Percentiles rank a stretch among this genome's conserved stretches.
Evolutionary conservation across 2,113 vertebrate genomes (phyloP).

Genomic region (Tachysurus fulvidraco): DNA sequence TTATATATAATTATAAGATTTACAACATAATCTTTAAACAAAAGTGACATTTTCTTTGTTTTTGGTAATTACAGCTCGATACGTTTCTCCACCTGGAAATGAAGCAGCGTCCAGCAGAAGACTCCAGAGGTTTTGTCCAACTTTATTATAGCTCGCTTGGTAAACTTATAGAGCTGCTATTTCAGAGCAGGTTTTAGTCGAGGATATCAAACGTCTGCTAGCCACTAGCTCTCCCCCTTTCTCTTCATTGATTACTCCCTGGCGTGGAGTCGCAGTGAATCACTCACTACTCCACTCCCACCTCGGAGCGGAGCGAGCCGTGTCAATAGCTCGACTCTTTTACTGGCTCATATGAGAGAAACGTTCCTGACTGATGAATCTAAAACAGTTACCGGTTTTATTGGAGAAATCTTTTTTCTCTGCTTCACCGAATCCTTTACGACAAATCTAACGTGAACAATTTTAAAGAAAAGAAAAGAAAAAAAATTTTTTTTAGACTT

Average conservation of each 20-base stretch:
- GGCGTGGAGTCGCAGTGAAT: conserved; percentile 29
- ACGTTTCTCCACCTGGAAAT: neutral
- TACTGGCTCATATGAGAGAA: neutral
- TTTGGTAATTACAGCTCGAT: conserved; percentile 8
- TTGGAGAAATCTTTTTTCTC: neutral
- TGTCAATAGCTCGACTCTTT: conserved; percentile 27
- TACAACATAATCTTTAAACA: too few relatives aligned
- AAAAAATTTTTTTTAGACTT: neutral
- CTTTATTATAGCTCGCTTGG: neutral
- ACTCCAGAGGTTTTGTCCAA: neutral
- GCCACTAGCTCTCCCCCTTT: conserved; percentile 26
- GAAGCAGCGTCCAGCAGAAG: neutral
- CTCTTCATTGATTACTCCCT: conserved; percentile 53
- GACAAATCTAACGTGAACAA: neutral
- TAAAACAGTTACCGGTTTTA: conserved; percentile 4
- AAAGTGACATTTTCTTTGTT: neutral
- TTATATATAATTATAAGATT: too few relatives aligned
- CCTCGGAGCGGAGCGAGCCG: neutral
- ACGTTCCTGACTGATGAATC: neutral
- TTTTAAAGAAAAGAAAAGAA: neutral
- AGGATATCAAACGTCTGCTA: conserved; percentile 19
- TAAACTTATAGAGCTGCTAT: conserved; percentile 13
- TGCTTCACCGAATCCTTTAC: neutral
- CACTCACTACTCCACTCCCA: conserved; percentile 50
- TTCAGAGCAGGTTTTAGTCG: conserved; percentile 22